phyloP scores from a whole-genome alignment of 2,113 vertebrate genomes.

The Mixornis gularis region DNA sequence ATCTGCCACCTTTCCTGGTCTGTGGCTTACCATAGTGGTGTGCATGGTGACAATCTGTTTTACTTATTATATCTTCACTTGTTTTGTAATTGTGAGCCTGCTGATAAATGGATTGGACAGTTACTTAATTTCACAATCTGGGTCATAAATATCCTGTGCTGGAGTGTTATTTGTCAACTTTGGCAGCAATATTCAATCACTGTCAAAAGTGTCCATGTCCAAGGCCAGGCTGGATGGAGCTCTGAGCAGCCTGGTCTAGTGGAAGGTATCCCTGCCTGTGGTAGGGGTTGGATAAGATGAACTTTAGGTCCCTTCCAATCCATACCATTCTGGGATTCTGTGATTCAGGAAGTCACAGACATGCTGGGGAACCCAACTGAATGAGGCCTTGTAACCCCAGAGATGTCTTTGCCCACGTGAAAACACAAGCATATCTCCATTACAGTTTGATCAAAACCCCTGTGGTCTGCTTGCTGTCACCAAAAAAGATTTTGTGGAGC shows the following conservation, averaged over 20 bases:
- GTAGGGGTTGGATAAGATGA: background rate
- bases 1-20: background rate
- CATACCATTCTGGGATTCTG: background rate
- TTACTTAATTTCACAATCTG: background rate
- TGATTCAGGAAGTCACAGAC: background rate
- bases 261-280: background rate
- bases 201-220: background rate
- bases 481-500: background rate
- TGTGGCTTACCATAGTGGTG: background rate
- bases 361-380: rapidly evolving
- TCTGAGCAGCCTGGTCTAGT: background rate
- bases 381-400: background rate
- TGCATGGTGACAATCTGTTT: background rate
- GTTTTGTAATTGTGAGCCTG: background rate
- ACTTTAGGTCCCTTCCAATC: background rate
- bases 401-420: background rate
- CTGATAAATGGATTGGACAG: background rate
- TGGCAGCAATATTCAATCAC: background rate
- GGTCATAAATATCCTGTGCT: background rate
- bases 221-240: background rate
- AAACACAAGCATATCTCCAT: background rate
- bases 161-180: background rate
- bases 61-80: background rate
- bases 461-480: rapidly evolving
- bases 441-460: background rate